Percentiles rank a stretch among this genome's conserved stretches.
These are phyloP conservation scores for Baronia brevicornis DNA, from an alignment of 2,888 invertebrate genomes.

Conservation along the genomic window DNA sequence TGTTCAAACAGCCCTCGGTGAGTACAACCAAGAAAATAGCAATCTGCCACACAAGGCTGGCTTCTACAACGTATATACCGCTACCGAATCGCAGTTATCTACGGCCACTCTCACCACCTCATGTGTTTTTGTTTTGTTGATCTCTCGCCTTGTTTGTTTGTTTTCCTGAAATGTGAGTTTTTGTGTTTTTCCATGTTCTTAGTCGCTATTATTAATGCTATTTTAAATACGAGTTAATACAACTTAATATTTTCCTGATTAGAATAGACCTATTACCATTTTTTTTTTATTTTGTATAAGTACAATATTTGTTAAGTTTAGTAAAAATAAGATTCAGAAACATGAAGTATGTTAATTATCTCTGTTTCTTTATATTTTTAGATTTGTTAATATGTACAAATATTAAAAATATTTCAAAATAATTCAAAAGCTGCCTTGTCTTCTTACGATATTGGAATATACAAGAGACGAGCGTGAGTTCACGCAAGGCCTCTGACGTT, in stretches of 20 bases:
- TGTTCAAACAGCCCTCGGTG: slow-evolving; percentile 92
- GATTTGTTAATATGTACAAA: too few species aligned
- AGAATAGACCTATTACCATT: slow-evolving; percentile 15
- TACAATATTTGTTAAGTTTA: slow-evolving; percentile 20
- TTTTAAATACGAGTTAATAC: slow-evolving; percentile 27
- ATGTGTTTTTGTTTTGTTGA: slow-evolving; percentile 44
- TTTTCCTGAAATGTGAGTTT: slow-evolving; percentile 49
- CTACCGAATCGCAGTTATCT: slow-evolving; percentile 47
- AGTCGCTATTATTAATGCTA: slow-evolving; percentile 36
- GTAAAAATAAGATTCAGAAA: slow-evolving; percentile 7
- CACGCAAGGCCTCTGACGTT: too few species aligned
- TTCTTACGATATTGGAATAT: too few species aligned
- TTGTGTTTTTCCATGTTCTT: slow-evolving; percentile 31
- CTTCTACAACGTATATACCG: slow-evolving; percentile 69
- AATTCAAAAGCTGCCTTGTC: too few species aligned
- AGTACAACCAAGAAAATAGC: slow-evolving; percentile 75
- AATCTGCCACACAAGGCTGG: slow-evolving; percentile 63
- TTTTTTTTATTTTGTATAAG: slow-evolving; percentile 17
- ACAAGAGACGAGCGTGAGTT: too few species aligned
- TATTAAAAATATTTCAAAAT: too few species aligned
- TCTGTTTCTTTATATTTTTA: slow-evolving; percentile 17
- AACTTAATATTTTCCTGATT: slow-evolving; percentile 21
- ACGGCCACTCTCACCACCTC: slow-evolving; percentile 41
- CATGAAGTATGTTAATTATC: slow-evolving; percentile 16
- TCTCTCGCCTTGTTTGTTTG: slow-evolving; percentile 45